Percentiles rank a stretch among this genome's conserved stretches.
Evolutionary conservation across 2,888 invertebrate genomes (phyloP).

Genomic region (Spilarctia lutea): DNA sequence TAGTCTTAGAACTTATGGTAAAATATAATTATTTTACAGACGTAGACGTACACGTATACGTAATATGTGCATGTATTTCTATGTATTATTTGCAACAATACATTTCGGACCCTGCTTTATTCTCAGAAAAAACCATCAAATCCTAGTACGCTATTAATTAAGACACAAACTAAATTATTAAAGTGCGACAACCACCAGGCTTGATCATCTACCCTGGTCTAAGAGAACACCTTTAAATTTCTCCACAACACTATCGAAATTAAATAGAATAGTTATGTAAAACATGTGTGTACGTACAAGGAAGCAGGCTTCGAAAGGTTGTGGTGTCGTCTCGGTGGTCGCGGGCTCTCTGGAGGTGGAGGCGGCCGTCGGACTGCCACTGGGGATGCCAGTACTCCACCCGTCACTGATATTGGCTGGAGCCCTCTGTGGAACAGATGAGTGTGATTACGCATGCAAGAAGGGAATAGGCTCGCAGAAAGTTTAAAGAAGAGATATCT

Average conservation of each 20-base stretch:
- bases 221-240: not conserved
- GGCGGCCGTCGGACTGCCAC: constrained; percentile 61
- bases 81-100: not conserved
- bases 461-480: too few species aligned
- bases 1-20: not conserved
- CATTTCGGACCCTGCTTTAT: not conserved
- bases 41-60: not conserved
- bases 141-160: not conserved
- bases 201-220: constrained; percentile 3
- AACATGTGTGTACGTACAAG: constrained; percentile 71
- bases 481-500: too few species aligned
- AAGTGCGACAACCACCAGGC: not conserved
- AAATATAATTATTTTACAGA: too few species aligned
- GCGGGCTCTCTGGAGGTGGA: constrained; percentile 72
- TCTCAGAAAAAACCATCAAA: not conserved
- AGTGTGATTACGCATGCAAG: not conserved
- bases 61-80: not conserved
- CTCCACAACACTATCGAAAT: not conserved
- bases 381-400: constrained; percentile 59
- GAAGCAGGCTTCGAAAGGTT: constrained; percentile 72
- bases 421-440: constrained; percentile 66
- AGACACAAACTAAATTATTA: not conserved
- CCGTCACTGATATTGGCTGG: constrained; percentile 56
- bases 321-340: constrained; percentile 69
- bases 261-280: not conserved